Percentiles rank a stretch among this genome's conserved stretches.
These are phyloP conservation scores for Podotricha telesiphe DNA, from an alignment of 2,888 invertebrate species.

Conservation along the genomic window DNA sequence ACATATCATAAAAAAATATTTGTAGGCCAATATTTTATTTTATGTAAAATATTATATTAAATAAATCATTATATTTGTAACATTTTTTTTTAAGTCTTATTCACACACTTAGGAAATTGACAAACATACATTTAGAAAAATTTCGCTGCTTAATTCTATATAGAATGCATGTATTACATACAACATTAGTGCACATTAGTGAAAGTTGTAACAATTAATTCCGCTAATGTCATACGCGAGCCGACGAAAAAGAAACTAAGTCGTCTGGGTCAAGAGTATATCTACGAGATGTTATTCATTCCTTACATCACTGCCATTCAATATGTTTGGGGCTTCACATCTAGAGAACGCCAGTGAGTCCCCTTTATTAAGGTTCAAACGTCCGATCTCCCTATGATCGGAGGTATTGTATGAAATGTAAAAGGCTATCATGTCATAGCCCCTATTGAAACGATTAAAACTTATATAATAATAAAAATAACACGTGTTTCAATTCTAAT, in stretches of 20 bases:
- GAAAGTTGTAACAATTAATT: constrained; percentile 25
- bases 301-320: not conserved
- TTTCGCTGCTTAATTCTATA: not conserved
- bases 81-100: too few relatives aligned
- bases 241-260: constrained; percentile 21
- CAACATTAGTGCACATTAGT: constrained; percentile 11
- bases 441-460: not conserved
- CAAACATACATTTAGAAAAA: too few relatives aligned
- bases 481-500: too few relatives aligned
- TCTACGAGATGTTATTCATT: not conserved
- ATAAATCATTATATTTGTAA: too few relatives aligned
- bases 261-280: constrained; percentile 15
- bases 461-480: too few relatives aligned
- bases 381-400: constrained; percentile 13
- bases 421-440: constrained; percentile 13
- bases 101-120: too few relatives aligned
- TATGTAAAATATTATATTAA: too few relatives aligned
- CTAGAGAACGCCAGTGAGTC: not conserved
- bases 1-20: not conserved
- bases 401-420: constrained; percentile 4
- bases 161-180: constrained; percentile 1
- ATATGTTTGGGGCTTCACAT: not conserved
- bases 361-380: constrained; percentile 14
- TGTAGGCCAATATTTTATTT: not conserved
- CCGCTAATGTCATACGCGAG: constrained; percentile 15